These are phyloP conservation scores for Camelus bactrianus DNA, from an alignment of 2,113 vertebrate genomes.

Conservation along the genomic window DNA sequence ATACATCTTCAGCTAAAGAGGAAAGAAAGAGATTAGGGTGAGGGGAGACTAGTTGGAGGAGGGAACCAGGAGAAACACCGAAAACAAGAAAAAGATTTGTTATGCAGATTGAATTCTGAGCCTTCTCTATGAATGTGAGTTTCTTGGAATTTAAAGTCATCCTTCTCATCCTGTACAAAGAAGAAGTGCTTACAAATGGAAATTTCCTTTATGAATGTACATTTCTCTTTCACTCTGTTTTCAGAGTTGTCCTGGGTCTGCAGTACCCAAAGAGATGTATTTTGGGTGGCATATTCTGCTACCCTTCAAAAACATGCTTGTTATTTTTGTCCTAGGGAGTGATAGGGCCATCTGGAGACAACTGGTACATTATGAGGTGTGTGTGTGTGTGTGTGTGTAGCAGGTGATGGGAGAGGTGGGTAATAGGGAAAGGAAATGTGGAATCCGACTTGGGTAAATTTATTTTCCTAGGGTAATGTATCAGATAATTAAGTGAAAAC, in stretches of 20 bases:
- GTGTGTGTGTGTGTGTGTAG: background rate
- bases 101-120: background rate
- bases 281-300: background rate
- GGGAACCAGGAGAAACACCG: no score
- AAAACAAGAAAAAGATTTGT: background rate
- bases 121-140: background rate
- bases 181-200: background rate
- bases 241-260: background rate
- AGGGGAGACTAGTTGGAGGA: background rate
- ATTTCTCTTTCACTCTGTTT: background rate
- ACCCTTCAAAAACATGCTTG: background rate
- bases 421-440: background rate
- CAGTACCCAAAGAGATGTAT: background rate
- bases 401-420: background rate
- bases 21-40: background rate
- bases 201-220: background rate
- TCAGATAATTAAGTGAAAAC: background rate
- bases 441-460: background rate
- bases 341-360: background rate
- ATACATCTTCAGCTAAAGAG: background rate
- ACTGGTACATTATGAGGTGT: background rate
- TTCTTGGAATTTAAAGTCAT: background rate
- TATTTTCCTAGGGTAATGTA: background rate
- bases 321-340: background rate
- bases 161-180: background rate